Evolutionary conservation across 2,797 vertebrate genomes (phyloP).

Genomic region (Garrulus glandarius): DNA sequence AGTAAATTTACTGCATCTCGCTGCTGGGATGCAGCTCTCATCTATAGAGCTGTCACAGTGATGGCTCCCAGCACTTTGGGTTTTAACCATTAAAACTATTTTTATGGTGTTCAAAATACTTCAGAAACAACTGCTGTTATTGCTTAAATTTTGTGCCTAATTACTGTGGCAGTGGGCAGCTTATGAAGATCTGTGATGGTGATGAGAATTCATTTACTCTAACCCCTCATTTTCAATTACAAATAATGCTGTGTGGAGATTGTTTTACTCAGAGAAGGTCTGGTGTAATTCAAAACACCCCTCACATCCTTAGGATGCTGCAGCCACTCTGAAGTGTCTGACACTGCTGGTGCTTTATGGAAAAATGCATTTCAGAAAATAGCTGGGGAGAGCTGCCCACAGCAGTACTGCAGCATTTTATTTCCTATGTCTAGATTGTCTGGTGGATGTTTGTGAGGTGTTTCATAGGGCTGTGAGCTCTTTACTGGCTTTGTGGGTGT

Average conservation of each 20-base stretch:
- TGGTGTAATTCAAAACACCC: not conserved
- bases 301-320: not conserved
- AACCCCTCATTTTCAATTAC: conserved; percentile 4
- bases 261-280: not conserved
- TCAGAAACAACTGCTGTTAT: conserved; percentile 18
- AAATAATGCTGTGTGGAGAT: not conserved
- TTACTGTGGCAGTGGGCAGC: conserved; percentile 32
- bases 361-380: not conserved
- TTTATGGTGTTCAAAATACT: conserved; percentile 2
- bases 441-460: not conserved
- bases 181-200: not conserved
- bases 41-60: conserved; percentile 15
- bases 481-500: not conserved
- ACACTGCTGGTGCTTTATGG: not conserved
- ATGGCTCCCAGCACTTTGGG: not conserved
- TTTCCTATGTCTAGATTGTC: not conserved
- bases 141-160: not conserved
- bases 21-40: not conserved
- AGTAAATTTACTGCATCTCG: not conserved
- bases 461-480: not conserved
- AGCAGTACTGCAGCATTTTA: not conserved
- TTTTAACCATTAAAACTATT: conserved; percentile 17
- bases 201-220: conserved; percentile 20
- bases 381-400: not conserved
- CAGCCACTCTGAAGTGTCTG: not conserved